Evolutionary conservation across 2,888 invertebrate genomes (phyloP), one percentile per base, ranked within the genome.

Genomic region (Bursaphelenchus okinawaensis): DNA sequence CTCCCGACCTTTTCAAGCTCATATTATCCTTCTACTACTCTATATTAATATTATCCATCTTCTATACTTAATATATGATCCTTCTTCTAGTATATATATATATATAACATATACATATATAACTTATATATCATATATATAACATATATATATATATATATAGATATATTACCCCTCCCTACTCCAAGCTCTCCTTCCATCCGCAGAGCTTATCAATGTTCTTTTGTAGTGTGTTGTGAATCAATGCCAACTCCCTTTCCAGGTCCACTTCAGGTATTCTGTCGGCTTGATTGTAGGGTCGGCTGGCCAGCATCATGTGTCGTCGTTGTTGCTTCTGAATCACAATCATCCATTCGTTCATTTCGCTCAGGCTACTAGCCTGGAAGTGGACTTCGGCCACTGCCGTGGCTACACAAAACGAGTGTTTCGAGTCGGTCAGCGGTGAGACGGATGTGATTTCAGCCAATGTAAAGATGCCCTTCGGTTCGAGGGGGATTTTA

Each of bases 331-430:
- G 72, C 40, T 72, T 72, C 19, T 67, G 71, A 28, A 72, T 72
- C 16, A 68, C 65, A 6, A 73, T 64, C 20, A 72, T 55, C 81
- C 81, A 81, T 24, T 81, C 81, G 26, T 71, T 74, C 28, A 75
- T 76, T 19, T 81, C 81, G 4, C 70, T 54, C 7, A 63, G 62
- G 24, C 70, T 72, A 24, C 68, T 67, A 23, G 81, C 73, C 65
- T 79, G 81, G 63, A 81, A 80, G 24, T 73, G 72, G 23, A 78
- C 65, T 54, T 77, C 75, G 7, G 61, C 52, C 16, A 50, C 55
- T 7, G 69, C 69, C n/a, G 73, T 71, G 7, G 64, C 65, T 7
- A 81, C 70, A 7, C 71, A 68, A 50, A 81, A 69, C 4, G 75
- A 66, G 54, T 74, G 66, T 63, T 77, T 79, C 50, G 72, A 64